Percentiles rank a stretch among this genome's conserved stretches.
phyloP scores from a whole-genome alignment of 64 coral and sea anemone species.

The Pachyseris speciosa region DNA sequence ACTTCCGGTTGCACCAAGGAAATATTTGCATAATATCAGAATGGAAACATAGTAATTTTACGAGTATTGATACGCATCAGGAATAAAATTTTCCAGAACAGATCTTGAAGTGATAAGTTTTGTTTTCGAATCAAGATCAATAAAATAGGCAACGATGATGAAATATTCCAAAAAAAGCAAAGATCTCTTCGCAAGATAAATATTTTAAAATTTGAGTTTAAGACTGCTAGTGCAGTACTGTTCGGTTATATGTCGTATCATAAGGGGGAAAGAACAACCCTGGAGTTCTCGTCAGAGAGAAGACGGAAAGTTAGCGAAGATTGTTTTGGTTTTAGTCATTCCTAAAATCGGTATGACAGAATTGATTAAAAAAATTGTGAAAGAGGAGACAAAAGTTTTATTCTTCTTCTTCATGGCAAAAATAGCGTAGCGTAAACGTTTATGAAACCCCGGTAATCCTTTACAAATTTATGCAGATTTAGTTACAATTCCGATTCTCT shows the following conservation, averaged over 20 bases:
- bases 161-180: background rate
- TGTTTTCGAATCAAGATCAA: background rate
- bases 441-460: background rate
- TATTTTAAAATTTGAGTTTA: too few relatives aligned
- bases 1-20: slow-evolving; percentile 5
- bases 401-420: background rate
- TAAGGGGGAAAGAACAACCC: background rate
- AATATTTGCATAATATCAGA: background rate
- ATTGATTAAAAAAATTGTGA: too few relatives aligned
- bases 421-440: background rate
- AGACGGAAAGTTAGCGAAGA: too few relatives aligned
- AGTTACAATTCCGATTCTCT: slow-evolving; percentile 4
- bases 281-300: too few relatives aligned
- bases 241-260: too few relatives aligned
- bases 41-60: background rate
- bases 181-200: too few relatives aligned
- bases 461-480: slow-evolving; percentile 24
- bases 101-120: background rate
- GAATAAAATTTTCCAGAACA: background rate
- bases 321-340: too few relatives aligned
- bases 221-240: too few relatives aligned
- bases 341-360: too few relatives aligned
- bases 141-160: background rate
- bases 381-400: too few relatives aligned
- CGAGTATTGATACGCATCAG: background rate